Percentiles rank a stretch among this genome's conserved stretches.
phyloP scores from a whole-genome alignment of 2,888 invertebrate genomes.

The Bellardia pandia region DNA sequence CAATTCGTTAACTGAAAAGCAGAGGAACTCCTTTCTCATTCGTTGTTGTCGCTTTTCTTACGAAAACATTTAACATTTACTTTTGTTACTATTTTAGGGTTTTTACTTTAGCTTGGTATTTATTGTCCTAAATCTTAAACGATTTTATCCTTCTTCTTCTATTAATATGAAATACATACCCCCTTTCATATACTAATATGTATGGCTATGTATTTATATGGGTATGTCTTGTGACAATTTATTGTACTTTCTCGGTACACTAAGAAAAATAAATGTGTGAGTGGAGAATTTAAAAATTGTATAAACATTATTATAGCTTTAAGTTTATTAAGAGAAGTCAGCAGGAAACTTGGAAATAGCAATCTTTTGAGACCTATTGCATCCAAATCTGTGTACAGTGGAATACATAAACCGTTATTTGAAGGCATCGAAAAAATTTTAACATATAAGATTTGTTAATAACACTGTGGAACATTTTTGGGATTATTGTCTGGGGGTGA shows the following conservation, averaged over 20 bases:
- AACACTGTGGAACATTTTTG: too few species aligned
- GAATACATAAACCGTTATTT: too few species aligned
- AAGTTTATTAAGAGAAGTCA: too few species aligned
- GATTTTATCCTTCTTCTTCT: conserved; percentile 31
- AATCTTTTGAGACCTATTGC: too few species aligned
- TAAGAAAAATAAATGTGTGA: neutral
- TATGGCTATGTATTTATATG: neutral
- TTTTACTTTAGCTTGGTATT: neutral
- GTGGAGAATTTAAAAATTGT: neutral
- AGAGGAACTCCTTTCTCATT: conserved; percentile 66
- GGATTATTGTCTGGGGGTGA: too few species aligned
- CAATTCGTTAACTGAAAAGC: conserved; percentile 78
- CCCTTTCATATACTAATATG: neutral
- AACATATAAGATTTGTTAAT: too few species aligned
- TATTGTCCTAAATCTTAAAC: conserved; percentile 38
- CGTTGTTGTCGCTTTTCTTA: neutral
- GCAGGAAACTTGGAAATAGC: too few species aligned
- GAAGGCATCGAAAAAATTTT: too few species aligned
- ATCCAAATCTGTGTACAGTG: too few species aligned
- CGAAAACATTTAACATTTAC: conserved; percentile 55
- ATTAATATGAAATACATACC: conserved; percentile 25
- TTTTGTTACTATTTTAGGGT: conserved; percentile 48
- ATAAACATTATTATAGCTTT: too few species aligned
- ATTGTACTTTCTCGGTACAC: neutral
- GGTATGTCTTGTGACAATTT: conserved; percentile 37